These are phyloP conservation scores for Tetramorium simillimum DNA, from an alignment of 1,140 invertebrate species.

Conservation along the genomic window DNA sequence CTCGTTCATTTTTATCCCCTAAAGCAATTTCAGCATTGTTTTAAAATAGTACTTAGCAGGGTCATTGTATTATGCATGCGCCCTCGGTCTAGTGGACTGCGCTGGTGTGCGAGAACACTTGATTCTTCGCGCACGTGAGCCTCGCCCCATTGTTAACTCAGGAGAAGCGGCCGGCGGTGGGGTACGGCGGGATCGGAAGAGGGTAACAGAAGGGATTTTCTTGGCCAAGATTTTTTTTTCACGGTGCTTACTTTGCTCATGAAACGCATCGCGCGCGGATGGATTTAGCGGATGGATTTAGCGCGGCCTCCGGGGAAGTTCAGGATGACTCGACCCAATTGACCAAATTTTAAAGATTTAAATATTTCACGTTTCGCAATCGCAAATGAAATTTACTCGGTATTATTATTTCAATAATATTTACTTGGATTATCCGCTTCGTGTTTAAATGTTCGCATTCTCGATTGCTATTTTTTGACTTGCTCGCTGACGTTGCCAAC, in stretches of 20 bases:
- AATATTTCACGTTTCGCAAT: constrained; percentile 13
- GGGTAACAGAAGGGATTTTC: constrained; percentile 74
- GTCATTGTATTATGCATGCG: constrained; percentile 87
- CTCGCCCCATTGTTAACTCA: constrained; percentile 84
- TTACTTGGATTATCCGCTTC: background rate
- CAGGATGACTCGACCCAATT: background rate
- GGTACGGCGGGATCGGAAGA: constrained; percentile 28
- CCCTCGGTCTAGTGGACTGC: constrained; percentile 80
- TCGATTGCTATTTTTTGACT: constrained; percentile 59
- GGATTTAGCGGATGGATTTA: constrained; percentile 59
- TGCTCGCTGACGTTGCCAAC: constrained; percentile 59
- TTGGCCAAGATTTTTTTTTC: constrained; percentile 80
- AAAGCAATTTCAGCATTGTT: constrained; percentile 87
- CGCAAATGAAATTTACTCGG: background rate
- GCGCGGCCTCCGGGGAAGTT: background rate
- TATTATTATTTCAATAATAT: background rate
- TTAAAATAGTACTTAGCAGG: constrained; percentile 87
- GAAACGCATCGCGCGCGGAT: constrained; percentile 48
- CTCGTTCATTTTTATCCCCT: constrained; percentile 86
- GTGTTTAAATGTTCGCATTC: background rate
- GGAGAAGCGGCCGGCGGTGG: constrained; percentile 70
- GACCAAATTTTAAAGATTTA: constrained; percentile 16
- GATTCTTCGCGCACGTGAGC: constrained; percentile 85
- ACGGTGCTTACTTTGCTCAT: constrained; percentile 70
- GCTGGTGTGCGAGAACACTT: constrained; percentile 84